Conservation (phyloP, 2,888 invertebrate genomes). For the Calliphora vomitoria region DNA sequence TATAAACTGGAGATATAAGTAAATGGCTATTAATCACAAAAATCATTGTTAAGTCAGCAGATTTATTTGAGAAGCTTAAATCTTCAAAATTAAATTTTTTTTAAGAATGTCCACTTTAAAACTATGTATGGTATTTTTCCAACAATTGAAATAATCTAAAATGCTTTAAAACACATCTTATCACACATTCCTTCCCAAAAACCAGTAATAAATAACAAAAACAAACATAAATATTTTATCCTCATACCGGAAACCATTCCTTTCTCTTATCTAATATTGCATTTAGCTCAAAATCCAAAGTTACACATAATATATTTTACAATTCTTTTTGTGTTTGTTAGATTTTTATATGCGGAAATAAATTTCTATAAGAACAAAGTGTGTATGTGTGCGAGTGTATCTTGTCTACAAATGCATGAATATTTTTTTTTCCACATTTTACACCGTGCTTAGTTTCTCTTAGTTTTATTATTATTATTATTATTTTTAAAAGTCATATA, state of each 20-base stretch:
- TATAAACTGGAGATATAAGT: too few species aligned
- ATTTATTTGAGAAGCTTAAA: too few species aligned
- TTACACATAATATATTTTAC: constrained; percentile 9
- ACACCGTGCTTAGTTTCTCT: constrained; percentile 17
- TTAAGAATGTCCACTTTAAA: too few species aligned
- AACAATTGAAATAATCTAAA: too few species aligned
- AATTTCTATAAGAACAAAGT: constrained; percentile 55
- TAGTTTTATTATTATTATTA: constrained; percentile 11
- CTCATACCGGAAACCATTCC: constrained; percentile 1
- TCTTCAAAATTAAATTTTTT: too few species aligned
- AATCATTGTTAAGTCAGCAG: too few species aligned
- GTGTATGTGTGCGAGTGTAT: constrained; percentile 22
- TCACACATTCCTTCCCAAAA: too few species aligned
- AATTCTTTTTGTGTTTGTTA: not conserved
- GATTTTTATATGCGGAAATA: constrained; percentile 62
- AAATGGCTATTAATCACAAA: too few species aligned
- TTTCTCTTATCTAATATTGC: constrained; percentile 29
- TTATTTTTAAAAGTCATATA: constrained; percentile 24
- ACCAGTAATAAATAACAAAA: not conserved
- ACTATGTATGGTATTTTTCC: too few species aligned
- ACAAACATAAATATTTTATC: not conserved
- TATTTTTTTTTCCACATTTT: constrained; percentile 40
- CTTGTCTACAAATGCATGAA: constrained; percentile 46
- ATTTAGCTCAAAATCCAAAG: constrained; percentile 8
- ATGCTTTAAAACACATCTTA: too few species aligned